A percentile compares a stretch with the other conserved stretches of the same genome.
Conservation (phyloP, 2,113 vertebrate species). For the Charina bottae region DNA sequence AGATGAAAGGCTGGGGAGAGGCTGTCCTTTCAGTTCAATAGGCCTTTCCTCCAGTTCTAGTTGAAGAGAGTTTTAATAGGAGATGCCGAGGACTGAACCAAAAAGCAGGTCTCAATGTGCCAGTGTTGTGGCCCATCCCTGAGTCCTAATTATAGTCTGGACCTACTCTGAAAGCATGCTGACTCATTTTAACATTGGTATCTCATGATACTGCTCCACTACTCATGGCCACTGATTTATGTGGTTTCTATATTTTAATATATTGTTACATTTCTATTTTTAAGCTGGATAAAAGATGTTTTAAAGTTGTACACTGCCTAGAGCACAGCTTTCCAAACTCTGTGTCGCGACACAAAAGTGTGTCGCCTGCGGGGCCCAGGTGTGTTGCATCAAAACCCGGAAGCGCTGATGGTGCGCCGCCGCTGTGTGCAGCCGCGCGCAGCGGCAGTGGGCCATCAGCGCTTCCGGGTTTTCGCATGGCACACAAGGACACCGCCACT, state of each 20-base stretch:
- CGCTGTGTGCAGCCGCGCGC: too few species aligned
- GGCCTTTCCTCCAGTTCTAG: neutral
- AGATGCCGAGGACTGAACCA: neutral
- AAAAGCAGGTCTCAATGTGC: neutral
- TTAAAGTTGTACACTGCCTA: neutral
- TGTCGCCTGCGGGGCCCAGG: too few species aligned
- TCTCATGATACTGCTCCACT: neutral
- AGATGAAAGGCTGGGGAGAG: neutral
- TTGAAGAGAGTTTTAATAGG: neutral
- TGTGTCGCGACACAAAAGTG: too few species aligned
- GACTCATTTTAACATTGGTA: neutral
- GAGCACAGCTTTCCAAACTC: too few species aligned
- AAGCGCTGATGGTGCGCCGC: too few species aligned
- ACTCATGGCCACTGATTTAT: neutral
- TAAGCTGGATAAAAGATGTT: neutral
- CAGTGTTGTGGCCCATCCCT: neutral
- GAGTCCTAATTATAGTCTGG: neutral
- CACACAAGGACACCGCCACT: too few species aligned
- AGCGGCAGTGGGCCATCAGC: too few species aligned
- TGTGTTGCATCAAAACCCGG: too few species aligned
- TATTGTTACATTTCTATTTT: neutral
- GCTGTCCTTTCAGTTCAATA: neutral
- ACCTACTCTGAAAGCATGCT: neutral
- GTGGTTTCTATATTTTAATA: neutral
- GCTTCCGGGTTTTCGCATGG: too few species aligned